Base-by-base conservation (phyloP, 2,888 invertebrate genomes). In the Leptothorax acervorum region DNA sequence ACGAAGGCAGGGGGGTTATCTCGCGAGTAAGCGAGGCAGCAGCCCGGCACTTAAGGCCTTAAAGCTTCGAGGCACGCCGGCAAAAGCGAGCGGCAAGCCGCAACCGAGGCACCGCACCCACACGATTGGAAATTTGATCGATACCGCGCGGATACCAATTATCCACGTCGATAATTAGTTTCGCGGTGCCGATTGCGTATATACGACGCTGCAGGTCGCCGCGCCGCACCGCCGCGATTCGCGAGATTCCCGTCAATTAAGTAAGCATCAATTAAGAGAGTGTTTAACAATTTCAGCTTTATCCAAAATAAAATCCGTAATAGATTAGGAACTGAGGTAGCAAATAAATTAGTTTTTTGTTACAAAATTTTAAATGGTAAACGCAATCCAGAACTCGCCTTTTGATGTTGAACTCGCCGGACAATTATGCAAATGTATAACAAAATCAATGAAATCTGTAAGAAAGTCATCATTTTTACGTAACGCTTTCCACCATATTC, bases 71-170 rank as follows among this genome's bases (percentile, higher is more conserved):
- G 18, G 78, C 57, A 45, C 35, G 35, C 35, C 35, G 35, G 74
- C 55, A 78, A 84, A 85, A 63, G 76, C 65, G 35, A 60, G 63
- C 79, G 66, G 66, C 71, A 28, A 35, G 55, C n/a, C 31, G 28
- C 76, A 78, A 42, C 51, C 63, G 81, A 12, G 66, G 23, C 42
- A 87, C 89, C 89, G 86, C 87, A 71, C 87, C 89, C 87, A 71
- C 71, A 35, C 73, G 23, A 6, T 39, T 74, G 53, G 75, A 74
- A 87, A 90, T 89, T 84, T 81, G 70, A 89, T 89, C 88, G 85
- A 82, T 87, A 85, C 85, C 85, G 42, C 79, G 83, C 78, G 62
- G 74, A 74, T 28, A 86, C 84, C 90, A 90, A 90, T 90, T 90
- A 90, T 85, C 84, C 74, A 78, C 48, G 78, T 62, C 48, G 74